phyloP scores from a whole-genome alignment of 2,888 invertebrate species.

The Stenchaetothrips biformis region DNA sequence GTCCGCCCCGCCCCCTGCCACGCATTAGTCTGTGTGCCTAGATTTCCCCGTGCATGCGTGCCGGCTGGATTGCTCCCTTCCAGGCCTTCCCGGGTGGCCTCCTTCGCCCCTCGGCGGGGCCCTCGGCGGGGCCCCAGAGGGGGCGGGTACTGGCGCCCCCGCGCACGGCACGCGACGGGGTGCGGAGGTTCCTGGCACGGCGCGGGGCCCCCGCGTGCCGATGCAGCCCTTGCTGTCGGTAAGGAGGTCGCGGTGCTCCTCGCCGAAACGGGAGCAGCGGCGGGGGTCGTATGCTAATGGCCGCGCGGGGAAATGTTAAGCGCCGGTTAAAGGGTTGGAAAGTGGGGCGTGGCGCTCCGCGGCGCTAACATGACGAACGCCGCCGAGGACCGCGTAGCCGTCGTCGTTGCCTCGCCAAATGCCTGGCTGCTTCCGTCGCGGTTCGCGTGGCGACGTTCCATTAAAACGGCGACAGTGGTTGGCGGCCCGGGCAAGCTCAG shows the following conservation, averaged over 20 bases:
- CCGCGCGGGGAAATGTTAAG: constrained; percentile 6
- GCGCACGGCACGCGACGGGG: background rate
- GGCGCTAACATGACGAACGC: background rate
- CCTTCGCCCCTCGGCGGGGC: background rate
- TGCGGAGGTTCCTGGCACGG: constrained; percentile 17
- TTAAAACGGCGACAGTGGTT: too few relatives aligned
- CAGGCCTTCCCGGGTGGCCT: background rate
- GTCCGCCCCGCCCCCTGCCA: background rate
- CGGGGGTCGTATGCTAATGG: constrained; percentile 16
- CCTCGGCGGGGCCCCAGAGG: background rate
- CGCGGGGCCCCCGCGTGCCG: constrained; percentile 29
- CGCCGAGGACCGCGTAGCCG: background rate
- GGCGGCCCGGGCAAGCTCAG: too few relatives aligned
- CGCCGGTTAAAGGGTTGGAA: constrained; percentile 9
- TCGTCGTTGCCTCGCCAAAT: background rate
- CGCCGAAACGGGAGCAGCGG: background rate
- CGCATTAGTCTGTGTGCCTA: too few relatives aligned
- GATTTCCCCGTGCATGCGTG: background rate
- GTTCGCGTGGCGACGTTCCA: too few relatives aligned
- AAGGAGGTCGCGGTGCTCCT: constrained; percentile 32
- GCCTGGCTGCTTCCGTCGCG: too few relatives aligned
- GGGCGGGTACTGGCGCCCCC: too few relatives aligned
- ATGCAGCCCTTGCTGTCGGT: constrained; percentile 36
- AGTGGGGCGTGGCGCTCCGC: constrained; percentile 11
- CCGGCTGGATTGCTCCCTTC: background rate